Base-by-base conservation (phyloP, 2,888 invertebrate genomes). In the Acronicta alni region DNA sequence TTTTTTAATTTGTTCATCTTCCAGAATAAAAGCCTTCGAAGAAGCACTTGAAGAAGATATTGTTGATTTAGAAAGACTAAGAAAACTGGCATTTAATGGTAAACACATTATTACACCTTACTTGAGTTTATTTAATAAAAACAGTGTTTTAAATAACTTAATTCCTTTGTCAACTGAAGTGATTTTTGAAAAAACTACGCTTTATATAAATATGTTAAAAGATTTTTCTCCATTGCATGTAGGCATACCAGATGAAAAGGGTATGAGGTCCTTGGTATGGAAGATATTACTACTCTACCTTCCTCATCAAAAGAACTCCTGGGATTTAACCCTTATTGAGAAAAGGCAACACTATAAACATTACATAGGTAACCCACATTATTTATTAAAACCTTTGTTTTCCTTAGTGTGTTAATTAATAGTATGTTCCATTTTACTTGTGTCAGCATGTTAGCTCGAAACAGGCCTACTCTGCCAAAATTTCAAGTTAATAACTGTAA, bases 211-310 rank as follows among this genome's bases (percentile, higher is more conserved):
- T n/a, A n/a, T n/a, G n/a, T n/a, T n/a, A n/a, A n/a, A n/a, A n/a
- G n/a, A 14, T 14, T n/a, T 83, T 85, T 57, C 42, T 45, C 61
- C 44, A 12, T 42, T 53, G 2, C 54, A 30, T 57, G 3, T 79
- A 98, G 98, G 98, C 52, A 96, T 98, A 78, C 98, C 98, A 1
- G 98, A 98, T 85, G 98, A 97, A 77, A 96, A 96, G 73, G 97
- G 98, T 0, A 94, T 97, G 62, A 95, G 99, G 52, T 96, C 98
- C 0, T 86, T 97, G 39, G 97, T 98, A 75, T 99, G 99, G 99
- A 97, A 97, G 91, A 91, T 99, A 17, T 90, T 99, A 48, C 92
- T 99, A 35, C 97, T 98, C 81, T 99, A 99, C 85, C 92, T 99
- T 67, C 98, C 98, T 0, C 89, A 95, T 7, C 95, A 96, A 46